Evolutionary conservation across 2,888 invertebrate genomes (phyloP), one percentile per base, ranked within the genome.

Genomic region (Steinernema scapterisci): DNA sequence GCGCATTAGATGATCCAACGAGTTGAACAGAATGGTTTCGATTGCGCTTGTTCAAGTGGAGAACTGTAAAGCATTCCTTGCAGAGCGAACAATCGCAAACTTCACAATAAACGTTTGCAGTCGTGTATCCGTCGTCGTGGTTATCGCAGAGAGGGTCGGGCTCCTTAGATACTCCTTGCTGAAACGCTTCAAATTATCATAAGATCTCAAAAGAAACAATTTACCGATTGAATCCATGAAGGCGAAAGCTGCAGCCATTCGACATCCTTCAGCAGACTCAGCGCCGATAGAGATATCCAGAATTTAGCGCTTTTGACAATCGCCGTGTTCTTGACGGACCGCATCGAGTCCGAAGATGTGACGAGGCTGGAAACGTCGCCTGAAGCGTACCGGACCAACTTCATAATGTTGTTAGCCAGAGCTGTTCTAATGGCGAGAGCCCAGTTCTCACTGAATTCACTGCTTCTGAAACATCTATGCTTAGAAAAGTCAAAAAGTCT

Each of bases 221-320:
- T n/a, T n/a, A 72, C 52, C 48, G 46, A 72, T 27, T 76, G 46
- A 72, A 31, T 51, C 79, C 81, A 82, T 6, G 70, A 56, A 19
- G 78, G 48, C n/a, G 76, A 78, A 21, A 77, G 31, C 70, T 83
- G 80, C 51, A 86, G 75, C 86, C 86, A 86, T 1, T 74, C 70
- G 75, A 80, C 79, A 71, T 84, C 80, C 44, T 95, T 94, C 79
- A 97, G 91, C 1, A 83, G 94, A 88, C 96, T 95, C 16, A 97
- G 91, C 0, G 97, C 94, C 0, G 96, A 94, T 72, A 97, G 89
- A 0, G 95, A 93, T 82, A 96, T 89, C 97, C 97, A 97, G 73
- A 90, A 80, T 11, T 75, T 56, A 1, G 74, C 70, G 27, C 74
- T 70, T 45, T 72, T 52, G 46, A 79, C 51, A 5, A 71, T 72